Percentiles rank a stretch among this genome's conserved stretches.
Conservation (phyloP, 2,888 invertebrate genomes). For the Entomobrya multifasciata region DNA sequence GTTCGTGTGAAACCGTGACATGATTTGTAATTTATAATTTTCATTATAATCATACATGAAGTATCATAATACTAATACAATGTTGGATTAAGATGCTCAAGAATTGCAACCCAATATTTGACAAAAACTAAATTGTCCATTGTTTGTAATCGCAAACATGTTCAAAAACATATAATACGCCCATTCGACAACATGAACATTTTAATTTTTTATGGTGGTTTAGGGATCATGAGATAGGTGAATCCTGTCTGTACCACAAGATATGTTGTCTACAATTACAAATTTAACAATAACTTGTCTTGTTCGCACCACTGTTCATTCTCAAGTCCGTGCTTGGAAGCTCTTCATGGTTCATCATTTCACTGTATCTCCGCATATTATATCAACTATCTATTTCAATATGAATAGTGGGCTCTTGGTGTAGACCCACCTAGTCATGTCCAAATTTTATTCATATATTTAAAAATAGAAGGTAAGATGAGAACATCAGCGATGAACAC, state of each 20-base stretch:
- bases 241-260: conserved; percentile 7
- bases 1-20: no score
- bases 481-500: background rate
- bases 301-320: conserved; percentile 17
- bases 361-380: conserved; percentile 43
- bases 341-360: conserved; percentile 67
- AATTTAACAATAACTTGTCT: conserved; percentile 9
- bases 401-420: conserved; percentile 35
- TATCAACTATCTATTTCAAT: conserved; percentile 53
- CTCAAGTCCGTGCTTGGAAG: conserved; percentile 47
- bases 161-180: background rate
- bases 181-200: background rate
- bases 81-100: no score
- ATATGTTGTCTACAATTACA: conserved; percentile 3
- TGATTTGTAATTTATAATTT: no score
- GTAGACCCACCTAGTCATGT: conserved; percentile 34
- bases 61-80: no score
- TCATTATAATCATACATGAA: no score
- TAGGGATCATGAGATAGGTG: conserved; percentile 47
- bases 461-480: conserved; percentile 3
- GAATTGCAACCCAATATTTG: no score
- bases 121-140: no score
- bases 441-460: conserved; percentile 8
- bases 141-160: background rate
- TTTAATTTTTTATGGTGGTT: background rate